These are phyloP conservation scores for Parus major DNA, from an alignment of 2,113 vertebrate species.

Conservation along the genomic window DNA sequence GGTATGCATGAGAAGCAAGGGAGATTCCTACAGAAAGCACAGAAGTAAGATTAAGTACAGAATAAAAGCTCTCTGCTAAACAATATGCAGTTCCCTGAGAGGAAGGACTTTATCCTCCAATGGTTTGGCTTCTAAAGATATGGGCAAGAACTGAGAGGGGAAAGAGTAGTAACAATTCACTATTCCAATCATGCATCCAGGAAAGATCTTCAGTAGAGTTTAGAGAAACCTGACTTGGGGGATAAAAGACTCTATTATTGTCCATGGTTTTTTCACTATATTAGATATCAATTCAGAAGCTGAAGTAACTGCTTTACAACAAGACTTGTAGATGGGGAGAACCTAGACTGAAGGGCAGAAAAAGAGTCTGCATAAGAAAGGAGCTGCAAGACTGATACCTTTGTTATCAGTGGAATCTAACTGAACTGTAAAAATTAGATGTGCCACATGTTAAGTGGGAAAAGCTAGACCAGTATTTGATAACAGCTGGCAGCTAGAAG, in stretches of 20 bases:
- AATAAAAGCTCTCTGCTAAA: not conserved
- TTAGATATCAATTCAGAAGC: not conserved
- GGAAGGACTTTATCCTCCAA: not conserved
- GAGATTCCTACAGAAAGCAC: not conserved
- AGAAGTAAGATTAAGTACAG: not conserved
- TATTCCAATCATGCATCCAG: not conserved
- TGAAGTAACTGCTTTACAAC: not conserved
- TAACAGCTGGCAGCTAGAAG: not conserved
- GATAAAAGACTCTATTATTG: not conserved
- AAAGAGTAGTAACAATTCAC: not conserved
- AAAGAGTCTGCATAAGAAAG: not conserved
- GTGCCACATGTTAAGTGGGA: not conserved
- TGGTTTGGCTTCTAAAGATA: not conserved
- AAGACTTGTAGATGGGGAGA: not conserved
- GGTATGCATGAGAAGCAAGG: not conserved
- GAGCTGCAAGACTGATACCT: not conserved
- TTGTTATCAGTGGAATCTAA: not conserved
- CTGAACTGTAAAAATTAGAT: not conserved
- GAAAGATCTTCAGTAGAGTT: not conserved
- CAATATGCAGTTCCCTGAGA: not conserved
- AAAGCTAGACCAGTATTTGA: not conserved
- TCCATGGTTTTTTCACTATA: not conserved
- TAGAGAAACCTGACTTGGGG: not conserved
- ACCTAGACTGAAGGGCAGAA: not conserved
- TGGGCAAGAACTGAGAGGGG: not conserved